Evolutionary conservation across 2,797 vertebrate species (phyloP).

Genomic region (Rhinichthys osculus): DNA sequence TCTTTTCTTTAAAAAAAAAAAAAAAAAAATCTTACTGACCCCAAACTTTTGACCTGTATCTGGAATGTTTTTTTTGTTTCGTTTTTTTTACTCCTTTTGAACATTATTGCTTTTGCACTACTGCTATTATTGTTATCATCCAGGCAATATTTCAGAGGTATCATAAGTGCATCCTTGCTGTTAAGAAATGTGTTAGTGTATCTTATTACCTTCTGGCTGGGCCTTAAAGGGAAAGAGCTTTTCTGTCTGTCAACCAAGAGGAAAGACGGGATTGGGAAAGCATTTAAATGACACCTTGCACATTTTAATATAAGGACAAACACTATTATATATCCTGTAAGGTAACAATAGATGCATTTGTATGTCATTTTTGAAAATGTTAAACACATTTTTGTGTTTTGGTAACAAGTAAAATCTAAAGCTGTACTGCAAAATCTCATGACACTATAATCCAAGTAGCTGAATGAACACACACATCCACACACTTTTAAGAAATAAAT

Average conservation of each 20-base stretch:
- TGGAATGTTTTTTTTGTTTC: too few relatives aligned
- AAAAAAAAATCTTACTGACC: neutral
- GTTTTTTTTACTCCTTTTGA: neutral
- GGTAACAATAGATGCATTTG: neutral
- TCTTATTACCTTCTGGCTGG: neutral
- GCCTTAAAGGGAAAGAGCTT: neutral
- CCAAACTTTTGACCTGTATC: neutral
- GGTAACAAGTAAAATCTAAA: neutral
- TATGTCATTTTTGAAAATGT: constrained; percentile 9
- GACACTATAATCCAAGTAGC: neutral
- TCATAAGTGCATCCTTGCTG: neutral
- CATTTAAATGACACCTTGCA: neutral
- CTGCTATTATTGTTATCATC: constrained; percentile 3
- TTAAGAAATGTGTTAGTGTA: neutral
- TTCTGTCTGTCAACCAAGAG: neutral
- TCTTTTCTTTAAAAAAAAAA: neutral
- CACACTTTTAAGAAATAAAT: constrained; percentile 41
- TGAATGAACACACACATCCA: constrained; percentile 8
- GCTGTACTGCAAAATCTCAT: neutral
- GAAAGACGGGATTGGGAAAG: neutral
- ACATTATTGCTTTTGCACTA: constrained; percentile 17
- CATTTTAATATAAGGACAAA: neutral
- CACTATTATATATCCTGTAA: neutral
- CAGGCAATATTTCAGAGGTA: neutral
- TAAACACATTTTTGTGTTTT: neutral